Percentiles rank a stretch among this genome's conserved stretches.
phyloP scores from a whole-genome alignment of 2,888 invertebrate genomes.

The Drosophila suboccidentalis region DNA sequence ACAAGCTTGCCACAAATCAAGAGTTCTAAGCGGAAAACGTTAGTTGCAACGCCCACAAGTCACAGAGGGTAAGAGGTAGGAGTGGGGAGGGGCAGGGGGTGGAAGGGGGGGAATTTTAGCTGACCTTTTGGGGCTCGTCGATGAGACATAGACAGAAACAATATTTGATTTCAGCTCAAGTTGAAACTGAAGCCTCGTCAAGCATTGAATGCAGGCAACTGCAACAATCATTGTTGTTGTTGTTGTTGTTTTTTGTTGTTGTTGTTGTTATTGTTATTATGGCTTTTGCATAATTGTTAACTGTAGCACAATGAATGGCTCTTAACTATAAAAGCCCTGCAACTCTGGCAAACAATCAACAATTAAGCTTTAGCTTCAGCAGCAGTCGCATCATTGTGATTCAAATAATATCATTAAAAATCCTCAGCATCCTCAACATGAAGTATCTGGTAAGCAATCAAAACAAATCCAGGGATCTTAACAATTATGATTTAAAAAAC shows the following conservation, averaged over 20 bases:
- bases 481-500: too few relatives aligned
- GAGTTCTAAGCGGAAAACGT: slow-evolving; percentile 53
- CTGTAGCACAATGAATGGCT: slow-evolving; percentile 69
- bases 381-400: slow-evolving; percentile 15
- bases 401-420: neutral
- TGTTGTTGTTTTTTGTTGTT: slow-evolving; percentile 22
- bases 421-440: slow-evolving; percentile 49
- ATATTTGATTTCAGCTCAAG: slow-evolving; percentile 60
- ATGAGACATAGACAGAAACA: slow-evolving; percentile 37
- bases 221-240: slow-evolving; percentile 42
- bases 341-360: slow-evolving; percentile 45
- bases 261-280: slow-evolving; percentile 35
- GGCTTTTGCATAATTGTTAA: slow-evolving; percentile 70
- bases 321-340: slow-evolving; percentile 62
- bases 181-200: slow-evolving; percentile 32
- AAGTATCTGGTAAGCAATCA: slow-evolving; percentile 68
- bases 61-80: slow-evolving; percentile 2
- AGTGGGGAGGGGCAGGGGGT: slow-evolving; percentile 6
- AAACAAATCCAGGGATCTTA: too few relatives aligned
- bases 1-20: slow-evolving; percentile 1
- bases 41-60: slow-evolving; percentile 65
- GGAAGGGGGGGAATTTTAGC: neutral
- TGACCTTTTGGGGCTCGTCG: slow-evolving; percentile 65
- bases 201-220: slow-evolving; percentile 41
- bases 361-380: slow-evolving; percentile 48